Percentiles rank a stretch among this genome's conserved stretches.
Conservation (phyloP, 2,797 vertebrate genomes). For the Holocentrus rufus region DNA sequence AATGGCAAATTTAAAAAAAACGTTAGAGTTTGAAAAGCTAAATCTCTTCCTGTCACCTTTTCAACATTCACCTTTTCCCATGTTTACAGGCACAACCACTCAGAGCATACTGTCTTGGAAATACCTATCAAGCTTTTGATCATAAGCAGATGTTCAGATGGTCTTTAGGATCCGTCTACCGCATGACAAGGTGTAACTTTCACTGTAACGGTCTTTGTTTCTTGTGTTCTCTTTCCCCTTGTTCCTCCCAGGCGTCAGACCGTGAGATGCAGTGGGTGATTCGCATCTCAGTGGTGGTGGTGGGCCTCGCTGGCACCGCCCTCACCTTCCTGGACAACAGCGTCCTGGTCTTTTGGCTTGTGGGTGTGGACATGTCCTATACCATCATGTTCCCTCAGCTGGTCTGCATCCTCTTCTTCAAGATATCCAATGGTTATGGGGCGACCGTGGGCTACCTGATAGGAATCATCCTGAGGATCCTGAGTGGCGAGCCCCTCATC, state of each 20-base stretch:
- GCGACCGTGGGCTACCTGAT: constrained; percentile 75
- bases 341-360: constrained; percentile 84
- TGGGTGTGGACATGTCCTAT: constrained; percentile 85
- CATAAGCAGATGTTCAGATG: background rate
- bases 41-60: no score
- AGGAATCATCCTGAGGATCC: constrained; percentile 64
- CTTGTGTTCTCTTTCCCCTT: background rate
- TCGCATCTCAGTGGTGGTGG: constrained; percentile 79
- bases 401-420: constrained; percentile 83
- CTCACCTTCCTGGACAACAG: constrained; percentile 81
- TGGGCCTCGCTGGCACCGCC: constrained; percentile 76
- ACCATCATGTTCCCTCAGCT: constrained; percentile 86
- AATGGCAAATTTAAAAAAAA: no score
- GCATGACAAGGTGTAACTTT: background rate
- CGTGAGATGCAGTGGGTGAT: constrained; percentile 84
- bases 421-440: constrained; percentile 82
- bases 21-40: no score
- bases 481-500: constrained; percentile 76
- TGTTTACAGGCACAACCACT: no score
- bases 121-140: no score
- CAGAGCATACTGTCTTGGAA: no score
- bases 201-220: background rate
- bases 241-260: constrained; percentile 80
- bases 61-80: no score
- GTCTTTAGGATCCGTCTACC: background rate